Base-by-base conservation (phyloP, 2,113 vertebrate genomes). In the Eidolon helvum region DNA sequence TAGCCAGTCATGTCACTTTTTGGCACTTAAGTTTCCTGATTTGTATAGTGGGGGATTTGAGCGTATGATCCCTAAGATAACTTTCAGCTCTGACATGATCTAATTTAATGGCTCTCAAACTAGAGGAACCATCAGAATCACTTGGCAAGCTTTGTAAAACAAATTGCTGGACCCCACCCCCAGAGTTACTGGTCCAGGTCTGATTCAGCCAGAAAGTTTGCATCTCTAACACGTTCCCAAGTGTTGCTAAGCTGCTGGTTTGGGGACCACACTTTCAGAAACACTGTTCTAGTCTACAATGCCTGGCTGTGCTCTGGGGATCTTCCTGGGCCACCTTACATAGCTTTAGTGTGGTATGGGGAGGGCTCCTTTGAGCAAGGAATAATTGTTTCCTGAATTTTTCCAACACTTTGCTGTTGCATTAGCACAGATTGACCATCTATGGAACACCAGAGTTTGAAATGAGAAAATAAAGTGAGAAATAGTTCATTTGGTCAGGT, bases 301-400 rank as follows among this genome's bases (percentile, higher is more conserved):
- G 14, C 10, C 38, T 59, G 72, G 7, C 10, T 78, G 0, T 33
- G 9, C 28, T 68, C 40, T 68, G 53, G 21, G 18, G 40, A n/a
- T 72, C 66, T 87, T 96, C 28, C 50, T 89, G 57, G 26, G 24
- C 33, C 30, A 4, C 5, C 15, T 57, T 14, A 30, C 4, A 5
- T 9, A 50, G 26, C 61, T 61, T 68, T 53, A 85, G 0, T 4
- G 1, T 45, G 6, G 24, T 22, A 9, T 61, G 43, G 86, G 6
- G 19, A 68, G 48, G n/a, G 21, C 11, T 87, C 12, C 48, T 71
- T 77, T 80, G 84, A 14, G 68, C 45, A 71, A 72, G n/a, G 83
- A 94, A 74, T 43, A 7, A 95, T 79, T 18, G 21, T n/a, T 96
- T 91, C 11, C 61, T 79, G 45, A 87, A 94, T 66, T 95, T 87